Conservation (phyloP, 2,797 vertebrate genomes). For the Sphaeramia orbicularis region DNA sequence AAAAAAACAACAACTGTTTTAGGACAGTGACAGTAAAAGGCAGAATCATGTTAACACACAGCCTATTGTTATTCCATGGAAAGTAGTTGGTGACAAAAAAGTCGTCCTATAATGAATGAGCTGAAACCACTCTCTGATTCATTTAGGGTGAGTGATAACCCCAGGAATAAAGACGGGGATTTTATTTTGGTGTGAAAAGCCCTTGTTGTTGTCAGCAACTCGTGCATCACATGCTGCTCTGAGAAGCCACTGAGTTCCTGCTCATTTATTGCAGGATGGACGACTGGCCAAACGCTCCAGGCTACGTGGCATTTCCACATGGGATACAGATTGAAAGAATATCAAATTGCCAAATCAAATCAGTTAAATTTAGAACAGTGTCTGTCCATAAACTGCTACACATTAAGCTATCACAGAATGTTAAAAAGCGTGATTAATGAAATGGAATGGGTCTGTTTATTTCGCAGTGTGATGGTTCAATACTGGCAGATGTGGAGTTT, state of each 20-base stretch:
- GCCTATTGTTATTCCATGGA: conserved; percentile 8
- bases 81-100: neutral
- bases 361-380: conserved; percentile 3
- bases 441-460: neutral
- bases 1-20: conserved; percentile 60
- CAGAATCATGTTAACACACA: conserved; percentile 30
- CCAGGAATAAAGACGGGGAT: conserved; percentile 44
- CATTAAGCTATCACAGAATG: neutral
- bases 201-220: conserved; percentile 50
- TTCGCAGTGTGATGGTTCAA: neutral
- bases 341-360: neutral
- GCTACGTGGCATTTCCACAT: conserved; percentile 17
- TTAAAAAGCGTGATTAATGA: neutral
- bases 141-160: conserved; percentile 30
- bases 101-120: neutral
- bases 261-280: neutral
- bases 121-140: conserved; percentile 27
- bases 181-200: conserved; percentile 62
- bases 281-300: conserved; percentile 15
- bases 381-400: conserved; percentile 1
- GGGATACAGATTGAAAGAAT: conserved; percentile 6
- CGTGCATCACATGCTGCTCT: conserved; percentile 69
- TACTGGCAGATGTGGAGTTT: neutral
- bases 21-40: conserved; percentile 22
- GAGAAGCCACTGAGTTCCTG: conserved; percentile 14